These are phyloP conservation scores for Perccottus glenii DNA, from an alignment of 2,113 vertebrate species.

Conservation along the genomic window DNA sequence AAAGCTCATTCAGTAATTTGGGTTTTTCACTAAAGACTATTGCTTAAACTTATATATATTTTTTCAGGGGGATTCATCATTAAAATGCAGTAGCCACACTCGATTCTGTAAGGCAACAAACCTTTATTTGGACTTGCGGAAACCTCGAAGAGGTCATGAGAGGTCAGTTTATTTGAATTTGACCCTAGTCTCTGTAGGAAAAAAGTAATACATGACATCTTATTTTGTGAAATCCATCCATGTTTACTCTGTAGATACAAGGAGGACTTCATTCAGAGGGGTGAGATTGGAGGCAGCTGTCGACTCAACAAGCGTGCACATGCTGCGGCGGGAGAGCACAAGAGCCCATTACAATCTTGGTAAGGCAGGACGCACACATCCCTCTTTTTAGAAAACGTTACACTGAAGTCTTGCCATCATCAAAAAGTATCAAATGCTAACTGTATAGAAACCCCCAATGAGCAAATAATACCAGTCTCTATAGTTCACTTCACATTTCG, in stretches of 20 bases:
- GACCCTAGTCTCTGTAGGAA: background rate
- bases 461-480: no score
- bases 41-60: conserved; percentile 16
- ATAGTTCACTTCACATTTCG: no score
- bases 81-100: conserved; percentile 87
- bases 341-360: conserved; percentile 98
- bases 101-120: conserved; percentile 90
- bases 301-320: conserved; percentile 77
- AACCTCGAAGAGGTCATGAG: conserved; percentile 86
- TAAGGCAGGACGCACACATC: conserved; percentile 66
- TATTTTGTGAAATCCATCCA: background rate
- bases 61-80: conserved; percentile 87
- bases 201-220: background rate
- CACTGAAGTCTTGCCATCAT: background rate
- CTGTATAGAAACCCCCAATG: background rate
- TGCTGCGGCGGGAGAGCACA: conserved; percentile 87
- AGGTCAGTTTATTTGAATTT: conserved; percentile 79
- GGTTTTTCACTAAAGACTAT: background rate
- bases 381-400: background rate
- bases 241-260: conserved; percentile 77
- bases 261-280: conserved; percentile 89
- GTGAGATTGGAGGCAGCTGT: conserved; percentile 91
- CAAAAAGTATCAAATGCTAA: no score
- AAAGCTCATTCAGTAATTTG: background rate
- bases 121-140: conserved; percentile 91